Conservation (phyloP, 2,888 invertebrate genomes). For the Aleiodes alternator region DNA sequence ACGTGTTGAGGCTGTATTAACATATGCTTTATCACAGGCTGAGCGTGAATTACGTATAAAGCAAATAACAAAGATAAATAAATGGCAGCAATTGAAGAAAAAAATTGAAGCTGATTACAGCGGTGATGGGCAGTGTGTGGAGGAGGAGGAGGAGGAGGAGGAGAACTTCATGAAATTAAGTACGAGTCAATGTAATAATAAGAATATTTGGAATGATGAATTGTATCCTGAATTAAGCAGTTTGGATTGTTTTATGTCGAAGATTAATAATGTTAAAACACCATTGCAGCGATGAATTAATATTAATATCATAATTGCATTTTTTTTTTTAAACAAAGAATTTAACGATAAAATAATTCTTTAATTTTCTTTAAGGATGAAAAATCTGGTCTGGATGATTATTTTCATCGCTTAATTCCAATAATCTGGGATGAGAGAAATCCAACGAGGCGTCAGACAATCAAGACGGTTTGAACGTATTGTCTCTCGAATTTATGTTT, state of each 20-base stretch:
- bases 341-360: conserved; percentile 35
- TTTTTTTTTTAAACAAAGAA: not conserved
- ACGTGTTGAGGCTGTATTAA: conserved; percentile 81
- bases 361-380: conserved; percentile 20
- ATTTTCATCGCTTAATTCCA: too few relatives aligned
- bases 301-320: not conserved
- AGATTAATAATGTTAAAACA: conserved; percentile 79
- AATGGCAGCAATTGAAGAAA: conserved; percentile 77
- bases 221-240: conserved; percentile 79
- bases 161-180: conserved; percentile 28
- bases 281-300: conserved; percentile 73
- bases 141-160: conserved; percentile 45
- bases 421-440: too few relatives aligned
- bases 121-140: conserved; percentile 52
- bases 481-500: conserved; percentile 12
- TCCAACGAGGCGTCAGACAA: not conserved
- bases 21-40: conserved; percentile 79
- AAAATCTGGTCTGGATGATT: conserved; percentile 17
- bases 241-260: conserved; percentile 81
- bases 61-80: conserved; percentile 80
- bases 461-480: conserved; percentile 14
- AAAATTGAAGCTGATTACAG: conserved; percentile 50
- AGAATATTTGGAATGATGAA: conserved; percentile 61
- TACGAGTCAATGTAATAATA: conserved; percentile 48
- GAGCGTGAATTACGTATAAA: conserved; percentile 80